Conservation (phyloP, 37 sponge, comb jelly and placozoan species). For the Cliona cf. orientalis region DNA sequence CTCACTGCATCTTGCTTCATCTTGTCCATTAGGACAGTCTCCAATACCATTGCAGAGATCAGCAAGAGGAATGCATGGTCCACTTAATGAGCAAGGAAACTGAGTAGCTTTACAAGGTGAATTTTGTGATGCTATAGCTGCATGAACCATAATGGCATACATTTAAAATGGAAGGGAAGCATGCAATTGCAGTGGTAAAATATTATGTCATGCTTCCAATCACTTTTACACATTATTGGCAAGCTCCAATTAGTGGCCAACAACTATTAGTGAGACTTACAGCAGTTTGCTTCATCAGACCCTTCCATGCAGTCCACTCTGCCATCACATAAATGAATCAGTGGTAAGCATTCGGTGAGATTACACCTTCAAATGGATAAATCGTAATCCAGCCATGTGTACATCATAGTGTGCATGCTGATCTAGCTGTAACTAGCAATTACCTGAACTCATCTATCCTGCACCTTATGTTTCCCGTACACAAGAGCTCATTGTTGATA, state of each 20-base stretch:
- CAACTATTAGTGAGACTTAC: neutral
- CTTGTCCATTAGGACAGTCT: conserved; percentile 66
- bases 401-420: no score
- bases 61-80: conserved; percentile 31
- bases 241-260: no score
- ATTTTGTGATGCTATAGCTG: neutral
- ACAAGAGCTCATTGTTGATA: no score
- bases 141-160: neutral
- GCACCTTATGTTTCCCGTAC: neutral
- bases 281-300: conserved; percentile 25
- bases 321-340: conserved; percentile 9
- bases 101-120: conserved; percentile 28
- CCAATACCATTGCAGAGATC: conserved; percentile 50
- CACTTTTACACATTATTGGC: no score
- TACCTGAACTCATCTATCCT: neutral
- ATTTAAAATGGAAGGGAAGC: neutral
- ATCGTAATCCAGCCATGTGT: no score
- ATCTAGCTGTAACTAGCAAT: no score
- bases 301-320: conserved; percentile 24
- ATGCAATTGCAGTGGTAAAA: no score
- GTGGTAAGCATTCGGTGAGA: conserved; percentile 17
- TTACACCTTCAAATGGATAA: no score
- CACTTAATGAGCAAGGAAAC: conserved; percentile 6
- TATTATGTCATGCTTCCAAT: no score
- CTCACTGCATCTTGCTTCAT: conserved; percentile 69